Evolutionary conservation across 2,113 vertebrate species (phyloP).

Genomic region (human (Homo sapiens)): GRCh38 chr1:21299501-21300000

Average conservation of each 20-base stretch:
- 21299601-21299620: neutral
- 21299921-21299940: neutral
- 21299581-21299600: neutral
- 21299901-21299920: neutral
- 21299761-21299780: neutral
- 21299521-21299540: neutral
- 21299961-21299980: neutral
- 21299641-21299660: neutral
- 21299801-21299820: neutral
- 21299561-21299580: neutral
- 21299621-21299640: neutral
- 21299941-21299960: neutral
- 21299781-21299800: neutral
- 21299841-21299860: neutral
- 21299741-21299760: neutral
- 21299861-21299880: neutral
- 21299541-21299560: neutral
- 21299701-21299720: neutral
- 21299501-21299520: neutral
- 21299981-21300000: neutral
- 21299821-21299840: neutral
- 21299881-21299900: neutral
- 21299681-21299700: neutral
- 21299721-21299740: neutral
- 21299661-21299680: neutral